Conservation (phyloP, 2,888 invertebrate genomes). For the Morinoia aosen region DNA sequence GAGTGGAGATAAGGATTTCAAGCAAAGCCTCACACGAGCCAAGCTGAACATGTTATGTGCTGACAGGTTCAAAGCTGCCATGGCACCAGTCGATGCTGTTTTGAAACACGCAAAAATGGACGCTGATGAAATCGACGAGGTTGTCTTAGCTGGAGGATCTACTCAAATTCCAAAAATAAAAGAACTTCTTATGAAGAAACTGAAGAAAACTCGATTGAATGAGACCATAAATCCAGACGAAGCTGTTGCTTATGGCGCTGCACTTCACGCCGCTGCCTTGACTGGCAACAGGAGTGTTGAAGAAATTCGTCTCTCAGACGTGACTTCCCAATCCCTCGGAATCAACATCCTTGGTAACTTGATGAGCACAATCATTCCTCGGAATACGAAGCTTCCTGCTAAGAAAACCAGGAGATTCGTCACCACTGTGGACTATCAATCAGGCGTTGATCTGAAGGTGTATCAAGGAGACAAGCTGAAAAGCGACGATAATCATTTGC, state of each 20-base stretch:
- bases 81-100: background rate
- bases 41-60: background rate
- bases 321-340: background rate
- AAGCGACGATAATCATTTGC: background rate
- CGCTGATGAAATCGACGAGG: background rate
- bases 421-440: background rate
- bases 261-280: background rate
- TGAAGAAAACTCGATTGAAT: background rate
- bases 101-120: background rate
- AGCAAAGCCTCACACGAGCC: background rate
- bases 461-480: background rate
- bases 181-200: background rate
- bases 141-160: constrained; percentile 25
- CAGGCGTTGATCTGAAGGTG: background rate
- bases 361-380: background rate
- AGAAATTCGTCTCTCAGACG: background rate
- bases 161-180: constrained; percentile 14
- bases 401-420: background rate
- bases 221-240: constrained; percentile 30
- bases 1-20: background rate
- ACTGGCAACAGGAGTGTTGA: background rate
- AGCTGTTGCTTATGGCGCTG: constrained; percentile 50
- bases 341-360: background rate
- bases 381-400: background rate
- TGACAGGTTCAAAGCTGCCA: background rate